phyloP scores from a whole-genome alignment of 2,888 invertebrate genomes.

The Muschampia plurimacula region DNA sequence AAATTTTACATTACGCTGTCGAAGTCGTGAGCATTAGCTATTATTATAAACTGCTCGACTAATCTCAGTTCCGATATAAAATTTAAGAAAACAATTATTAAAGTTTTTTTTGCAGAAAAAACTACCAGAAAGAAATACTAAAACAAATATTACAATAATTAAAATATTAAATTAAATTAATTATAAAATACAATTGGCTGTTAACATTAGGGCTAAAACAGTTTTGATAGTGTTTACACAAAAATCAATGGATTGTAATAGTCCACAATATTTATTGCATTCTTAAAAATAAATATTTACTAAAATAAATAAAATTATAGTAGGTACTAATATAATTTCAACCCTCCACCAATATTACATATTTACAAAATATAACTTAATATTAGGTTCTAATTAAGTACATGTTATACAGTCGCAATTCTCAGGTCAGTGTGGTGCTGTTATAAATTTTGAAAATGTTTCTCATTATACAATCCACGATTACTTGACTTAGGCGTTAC shows the following conservation, averaged over 20 bases:
- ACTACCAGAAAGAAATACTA: no score
- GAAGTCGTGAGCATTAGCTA: no score
- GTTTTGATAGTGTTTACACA: neutral
- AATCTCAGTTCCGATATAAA: no score
- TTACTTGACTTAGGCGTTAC: constrained; percentile 76
- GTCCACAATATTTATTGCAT: constrained; percentile 13
- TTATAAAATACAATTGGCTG: no score
- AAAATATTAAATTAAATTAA: no score
- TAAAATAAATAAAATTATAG: constrained; percentile 37
- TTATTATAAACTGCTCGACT: no score
- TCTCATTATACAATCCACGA: constrained; percentile 68
- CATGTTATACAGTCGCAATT: constrained; percentile 45
- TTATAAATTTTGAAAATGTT: constrained; percentile 85
- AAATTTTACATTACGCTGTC: no score
- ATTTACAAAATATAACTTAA: constrained; percentile 62
- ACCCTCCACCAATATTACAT: constrained; percentile 62
- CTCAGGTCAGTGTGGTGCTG: constrained; percentile 54
- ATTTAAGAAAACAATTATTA: no score
- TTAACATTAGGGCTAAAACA: no score
- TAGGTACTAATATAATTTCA: constrained; percentile 52
- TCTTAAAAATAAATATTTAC: constrained; percentile 12
- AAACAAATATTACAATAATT: no score
- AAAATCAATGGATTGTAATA: neutral
- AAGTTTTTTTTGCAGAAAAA: no score
- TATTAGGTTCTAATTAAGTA: constrained; percentile 62